A percentile compares a stretch with the other conserved stretches of the same genome.
These are phyloP conservation scores for Harlomillsia oculata DNA, from an alignment of 1,140 invertebrate species.

Conservation along the genomic window DNA sequence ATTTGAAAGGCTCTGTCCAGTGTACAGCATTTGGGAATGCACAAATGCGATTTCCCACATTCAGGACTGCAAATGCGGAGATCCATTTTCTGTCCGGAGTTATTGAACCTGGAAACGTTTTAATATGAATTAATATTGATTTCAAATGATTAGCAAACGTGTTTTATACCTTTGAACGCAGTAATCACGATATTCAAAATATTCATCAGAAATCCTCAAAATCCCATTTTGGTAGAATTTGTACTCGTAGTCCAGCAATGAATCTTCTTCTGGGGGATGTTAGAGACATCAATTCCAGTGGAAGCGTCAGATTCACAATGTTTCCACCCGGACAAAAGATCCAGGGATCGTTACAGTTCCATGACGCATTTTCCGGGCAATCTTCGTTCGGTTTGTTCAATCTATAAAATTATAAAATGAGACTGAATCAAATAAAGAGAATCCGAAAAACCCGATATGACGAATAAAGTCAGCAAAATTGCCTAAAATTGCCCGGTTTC, in stretches of 20 bases:
- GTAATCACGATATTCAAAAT: slow-evolving; percentile 2
- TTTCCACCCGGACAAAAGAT: too few relatives aligned
- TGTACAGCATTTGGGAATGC: slow-evolving; percentile 11
- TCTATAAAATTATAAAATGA: too few relatives aligned
- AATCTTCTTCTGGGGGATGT: too few relatives aligned
- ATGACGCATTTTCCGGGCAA: too few relatives aligned
- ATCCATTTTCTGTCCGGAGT: background rate
- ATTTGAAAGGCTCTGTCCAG: background rate
- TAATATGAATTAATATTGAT: background rate
- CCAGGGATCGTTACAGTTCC: too few relatives aligned
- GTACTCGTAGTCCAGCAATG: background rate
- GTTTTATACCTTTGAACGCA: background rate
- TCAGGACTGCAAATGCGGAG: background rate
- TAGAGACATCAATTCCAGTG: too few relatives aligned
- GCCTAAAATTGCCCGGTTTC: too few relatives aligned
- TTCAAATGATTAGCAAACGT: background rate
- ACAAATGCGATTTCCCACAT: background rate
- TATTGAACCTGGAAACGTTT: background rate
- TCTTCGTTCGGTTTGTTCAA: too few relatives aligned
- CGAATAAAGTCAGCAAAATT: too few relatives aligned
- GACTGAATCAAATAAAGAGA: too few relatives aligned
- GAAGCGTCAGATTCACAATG: too few relatives aligned
- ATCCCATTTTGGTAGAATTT: slow-evolving; percentile 1
- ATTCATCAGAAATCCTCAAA: slow-evolving; percentile 1
- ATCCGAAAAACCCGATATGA: too few relatives aligned